phyloP scores from a whole-genome alignment of 1,140 invertebrate species.

The Platyscapa corneri region DNA sequence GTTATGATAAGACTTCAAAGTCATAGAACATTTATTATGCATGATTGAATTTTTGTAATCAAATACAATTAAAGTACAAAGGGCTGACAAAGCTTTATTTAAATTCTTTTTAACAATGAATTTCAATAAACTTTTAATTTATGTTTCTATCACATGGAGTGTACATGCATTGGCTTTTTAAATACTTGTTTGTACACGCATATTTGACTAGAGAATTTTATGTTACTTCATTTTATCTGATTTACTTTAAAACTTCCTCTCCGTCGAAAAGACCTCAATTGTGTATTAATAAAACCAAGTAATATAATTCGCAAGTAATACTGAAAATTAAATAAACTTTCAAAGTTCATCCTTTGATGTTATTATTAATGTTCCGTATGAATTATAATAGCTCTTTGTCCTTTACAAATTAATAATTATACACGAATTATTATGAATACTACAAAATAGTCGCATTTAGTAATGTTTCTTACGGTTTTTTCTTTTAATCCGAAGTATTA shows the following conservation, averaged over 20 bases:
- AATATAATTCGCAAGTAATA: background rate
- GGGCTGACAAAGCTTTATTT: background rate
- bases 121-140: background rate
- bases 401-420: too few species aligned
- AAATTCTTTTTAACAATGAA: background rate
- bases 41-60: conserved; percentile 1
- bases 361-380: background rate
- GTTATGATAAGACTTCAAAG: background rate
- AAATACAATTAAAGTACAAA: background rate
- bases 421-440: too few species aligned
- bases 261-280: background rate
- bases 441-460: too few species aligned
- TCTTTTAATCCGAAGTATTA: too few species aligned
- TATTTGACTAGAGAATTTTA: background rate
- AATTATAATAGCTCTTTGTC: background rate
- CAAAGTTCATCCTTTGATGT: background rate
- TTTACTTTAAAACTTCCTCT: background rate
- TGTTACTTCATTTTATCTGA: background rate
- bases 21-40: background rate
- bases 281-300: background rate
- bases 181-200: background rate
- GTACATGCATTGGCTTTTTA: background rate
- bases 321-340: background rate
- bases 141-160: background rate
- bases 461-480: too few species aligned